A percentile compares a stretch with the other conserved stretches of the same genome.
phyloP scores from a whole-genome alignment of 2,888 invertebrate genomes.

The Lycocerus yunnanus region DNA sequence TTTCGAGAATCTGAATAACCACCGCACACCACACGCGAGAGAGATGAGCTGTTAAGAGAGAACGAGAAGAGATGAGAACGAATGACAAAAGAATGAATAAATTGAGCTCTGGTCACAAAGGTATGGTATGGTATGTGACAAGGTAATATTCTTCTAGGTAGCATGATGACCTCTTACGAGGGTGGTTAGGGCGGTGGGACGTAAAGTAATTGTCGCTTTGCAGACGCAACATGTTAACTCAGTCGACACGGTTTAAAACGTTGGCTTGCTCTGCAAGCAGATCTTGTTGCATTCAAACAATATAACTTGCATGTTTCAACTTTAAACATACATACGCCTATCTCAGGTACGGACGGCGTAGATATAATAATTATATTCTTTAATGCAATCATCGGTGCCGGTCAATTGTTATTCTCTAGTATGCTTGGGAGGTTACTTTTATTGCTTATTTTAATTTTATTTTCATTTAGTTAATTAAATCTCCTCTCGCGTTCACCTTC shows the following conservation, averaged over 20 bases:
- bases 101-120: not conserved
- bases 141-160: conserved; percentile 10
- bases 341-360: conserved; percentile 11
- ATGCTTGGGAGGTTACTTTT: conserved; percentile 10
- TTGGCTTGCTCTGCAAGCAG: conserved; percentile 30
- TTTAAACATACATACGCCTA: not conserved
- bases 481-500: not conserved
- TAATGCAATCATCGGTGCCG: conserved; percentile 15
- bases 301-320: not conserved
- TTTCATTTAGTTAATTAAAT: conserved; percentile 1
- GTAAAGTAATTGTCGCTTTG: conserved; percentile 26
- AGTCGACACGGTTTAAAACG: conserved; percentile 35
- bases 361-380: conserved; percentile 18
- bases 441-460: conserved; percentile 1
- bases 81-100: not conserved
- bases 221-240: conserved; percentile 35
- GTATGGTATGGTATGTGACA: not conserved
- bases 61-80: not conserved
- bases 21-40: not conserved
- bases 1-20: not conserved
- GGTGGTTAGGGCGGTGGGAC: conserved; percentile 20
- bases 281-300: conserved; percentile 15
- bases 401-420: conserved; percentile 12
- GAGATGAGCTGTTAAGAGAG: not conserved
- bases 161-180: conserved; percentile 27